Evolutionary conservation across 2,113 vertebrate genomes (phyloP).

Genomic region (Heliornis fulica): DNA sequence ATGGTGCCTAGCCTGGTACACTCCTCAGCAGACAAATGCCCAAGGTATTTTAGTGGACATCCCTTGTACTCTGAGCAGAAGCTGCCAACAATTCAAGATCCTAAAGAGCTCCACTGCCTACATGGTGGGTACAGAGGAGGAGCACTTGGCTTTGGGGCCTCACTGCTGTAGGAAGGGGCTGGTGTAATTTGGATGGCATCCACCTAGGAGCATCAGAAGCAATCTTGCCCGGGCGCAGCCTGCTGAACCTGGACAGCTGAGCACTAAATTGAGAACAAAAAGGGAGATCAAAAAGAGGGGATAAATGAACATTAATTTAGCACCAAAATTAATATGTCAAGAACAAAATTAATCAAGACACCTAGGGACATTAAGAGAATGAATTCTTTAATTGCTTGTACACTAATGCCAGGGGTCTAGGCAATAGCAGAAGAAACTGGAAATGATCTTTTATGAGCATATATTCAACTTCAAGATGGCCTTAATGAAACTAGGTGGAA

Average conservation of each 20-base stretch:
- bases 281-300: not conserved
- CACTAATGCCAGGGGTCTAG: not conserved
- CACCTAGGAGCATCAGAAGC: not conserved
- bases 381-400: conserved; percentile 20
- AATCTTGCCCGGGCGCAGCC: not conserved
- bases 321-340: conserved; percentile 16
- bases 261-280: not conserved
- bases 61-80: not conserved
- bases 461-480: not conserved
- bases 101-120: not conserved
- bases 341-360: conserved; percentile 19
- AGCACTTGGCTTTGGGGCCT: fast-evolving
- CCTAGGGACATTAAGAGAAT: not conserved
- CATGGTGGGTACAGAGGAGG: fast-evolving
- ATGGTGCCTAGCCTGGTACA: not conserved
- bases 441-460: not conserved
- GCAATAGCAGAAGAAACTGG: not conserved
- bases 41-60: not conserved
- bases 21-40: not conserved
- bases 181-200: not conserved
- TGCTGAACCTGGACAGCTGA: not conserved
- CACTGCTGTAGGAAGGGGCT: not conserved
- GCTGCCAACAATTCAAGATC: not conserved
- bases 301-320: not conserved
- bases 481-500: not conserved